Evolutionary conservation across 2,888 invertebrate species (phyloP), one percentile per base, ranked within the genome.

Genomic region (Drosophila nigricruria): DNA sequence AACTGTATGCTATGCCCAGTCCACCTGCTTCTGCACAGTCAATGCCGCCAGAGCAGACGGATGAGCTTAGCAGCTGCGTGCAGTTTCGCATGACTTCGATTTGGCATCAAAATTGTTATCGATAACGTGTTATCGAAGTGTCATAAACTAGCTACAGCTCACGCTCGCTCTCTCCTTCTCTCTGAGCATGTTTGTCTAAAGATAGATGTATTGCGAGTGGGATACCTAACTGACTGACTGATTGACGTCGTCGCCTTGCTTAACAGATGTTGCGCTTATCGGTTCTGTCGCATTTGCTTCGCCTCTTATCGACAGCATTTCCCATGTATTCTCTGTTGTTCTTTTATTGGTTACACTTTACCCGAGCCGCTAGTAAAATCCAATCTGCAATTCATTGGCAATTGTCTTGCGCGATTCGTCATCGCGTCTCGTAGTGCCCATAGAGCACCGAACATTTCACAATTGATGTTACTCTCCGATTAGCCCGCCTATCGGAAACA

Each of bases 251-350:
- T 23, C 16, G 34, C 53, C 73, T 75, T 79, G 78, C 80, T 76
- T 77, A 76, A 76, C 85, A 83, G 82, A 83, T 83, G 82, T 83
- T 77, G 36, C 47, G 79, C 88, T 83, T 83, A 83, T 83, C 85
- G 59, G 45, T 12, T 49, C 57, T 72, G 57, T 76, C 40, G 63
- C 42, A 38, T 16, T 42, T 27, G 71, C 82, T 47, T 27, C 16
- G 25, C 25, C 36, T 70, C 82, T 87, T 87, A 83, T 70, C 58
- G 40, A 73, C 74, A 78, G 61, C 70, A 65, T 70, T 73, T 77
- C 59, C 56, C 62, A 47, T 74, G 56, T 70, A 42, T 45, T 53
- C n/a, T 53, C 20, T 18, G 34, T 58, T 78, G 50, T 70, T 72
- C 45, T 58, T 74, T 74, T 65, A 64, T 64, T 69, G 61, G 58